phyloP scores from a whole-genome alignment of 2,888 invertebrate species.

The Agriopis aurantiaria region DNA sequence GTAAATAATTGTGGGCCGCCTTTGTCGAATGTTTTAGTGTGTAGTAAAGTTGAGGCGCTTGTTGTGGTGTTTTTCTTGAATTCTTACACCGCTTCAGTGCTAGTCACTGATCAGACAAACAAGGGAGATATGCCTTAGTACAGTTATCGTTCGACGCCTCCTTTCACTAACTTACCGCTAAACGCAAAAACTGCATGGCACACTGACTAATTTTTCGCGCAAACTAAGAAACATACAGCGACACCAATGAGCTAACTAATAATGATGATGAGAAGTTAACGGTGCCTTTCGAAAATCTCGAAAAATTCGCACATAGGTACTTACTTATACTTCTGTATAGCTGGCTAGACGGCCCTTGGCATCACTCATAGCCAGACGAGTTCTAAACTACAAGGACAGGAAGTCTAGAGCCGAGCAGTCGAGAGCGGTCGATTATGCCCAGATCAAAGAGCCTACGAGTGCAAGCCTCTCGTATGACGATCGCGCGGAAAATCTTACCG shows the following conservation, averaged over 20 bases:
- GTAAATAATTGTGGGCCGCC: slow-evolving; percentile 66
- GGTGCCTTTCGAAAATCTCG: too few species aligned
- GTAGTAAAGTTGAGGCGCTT: slow-evolving; percentile 42
- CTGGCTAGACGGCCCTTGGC: neutral
- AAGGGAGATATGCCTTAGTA: too few species aligned
- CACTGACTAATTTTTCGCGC: too few species aligned
- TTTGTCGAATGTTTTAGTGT: slow-evolving; percentile 50
- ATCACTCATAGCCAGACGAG: neutral
- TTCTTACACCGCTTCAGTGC: slow-evolving; percentile 9
- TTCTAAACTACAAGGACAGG: neutral
- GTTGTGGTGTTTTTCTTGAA: slow-evolving; percentile 41
- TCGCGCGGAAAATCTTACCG: slow-evolving; percentile 29
- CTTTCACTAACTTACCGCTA: too few species aligned
- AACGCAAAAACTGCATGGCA: too few species aligned
- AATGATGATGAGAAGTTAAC: too few species aligned
- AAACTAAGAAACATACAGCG: too few species aligned
- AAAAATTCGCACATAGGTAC: too few species aligned
- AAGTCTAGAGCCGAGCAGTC: slow-evolving; percentile 16
- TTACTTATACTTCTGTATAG: too few species aligned
- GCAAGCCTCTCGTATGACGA: slow-evolving; percentile 21
- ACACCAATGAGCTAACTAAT: too few species aligned
- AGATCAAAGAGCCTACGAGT: slow-evolving; percentile 26
- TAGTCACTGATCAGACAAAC: too few species aligned
- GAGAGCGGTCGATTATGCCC: slow-evolving; percentile 21
- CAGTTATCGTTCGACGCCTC: too few species aligned